Evolutionary conservation across 1,140 invertebrate species (phyloP).

Genomic region (Heliconius eleuchia): DNA sequence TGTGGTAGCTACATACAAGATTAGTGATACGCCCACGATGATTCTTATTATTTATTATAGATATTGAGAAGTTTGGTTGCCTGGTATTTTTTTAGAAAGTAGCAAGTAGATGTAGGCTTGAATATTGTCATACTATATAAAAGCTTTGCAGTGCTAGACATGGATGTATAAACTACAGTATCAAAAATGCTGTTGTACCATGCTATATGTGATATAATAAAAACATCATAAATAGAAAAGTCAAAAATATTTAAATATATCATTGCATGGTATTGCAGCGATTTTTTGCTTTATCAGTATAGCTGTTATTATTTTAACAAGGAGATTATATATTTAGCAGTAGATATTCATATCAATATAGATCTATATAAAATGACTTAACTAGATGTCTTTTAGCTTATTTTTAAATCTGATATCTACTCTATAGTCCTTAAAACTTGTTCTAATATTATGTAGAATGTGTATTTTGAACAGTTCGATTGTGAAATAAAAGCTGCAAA

Average conservation of each 20-base stretch:
- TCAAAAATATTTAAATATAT: conserved; percentile 24
- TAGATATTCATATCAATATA: conserved; percentile 7
- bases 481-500: conserved; percentile 6
- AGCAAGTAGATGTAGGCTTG: conserved; percentile 60
- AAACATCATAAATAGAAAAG: background rate
- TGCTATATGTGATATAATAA: conserved; percentile 22
- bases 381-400: conserved; percentile 7
- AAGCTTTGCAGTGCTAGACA: conserved; percentile 70
- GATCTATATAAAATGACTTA: conserved; percentile 10
- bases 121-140: conserved; percentile 69
- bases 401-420: background rate
- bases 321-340: conserved; percentile 56
- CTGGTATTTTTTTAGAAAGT: conserved; percentile 66
- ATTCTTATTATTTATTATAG: conserved; percentile 74
- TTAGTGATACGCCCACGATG: conserved; percentile 48
- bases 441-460: conserved; percentile 1
- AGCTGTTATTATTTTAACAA: conserved; percentile 58
- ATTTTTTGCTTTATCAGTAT: conserved; percentile 68
- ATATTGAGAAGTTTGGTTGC: conserved; percentile 66
- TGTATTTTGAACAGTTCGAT: background rate
- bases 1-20: conserved; percentile 72
- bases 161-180: conserved; percentile 45
- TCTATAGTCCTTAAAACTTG: background rate
- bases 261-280: conserved; percentile 48
- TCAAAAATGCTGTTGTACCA: conserved; percentile 35